Percentiles rank a stretch among this genome's conserved stretches.
phyloP scores from a whole-genome alignment of 2,113 vertebrate species.

The Cercocebus atys region DNA sequence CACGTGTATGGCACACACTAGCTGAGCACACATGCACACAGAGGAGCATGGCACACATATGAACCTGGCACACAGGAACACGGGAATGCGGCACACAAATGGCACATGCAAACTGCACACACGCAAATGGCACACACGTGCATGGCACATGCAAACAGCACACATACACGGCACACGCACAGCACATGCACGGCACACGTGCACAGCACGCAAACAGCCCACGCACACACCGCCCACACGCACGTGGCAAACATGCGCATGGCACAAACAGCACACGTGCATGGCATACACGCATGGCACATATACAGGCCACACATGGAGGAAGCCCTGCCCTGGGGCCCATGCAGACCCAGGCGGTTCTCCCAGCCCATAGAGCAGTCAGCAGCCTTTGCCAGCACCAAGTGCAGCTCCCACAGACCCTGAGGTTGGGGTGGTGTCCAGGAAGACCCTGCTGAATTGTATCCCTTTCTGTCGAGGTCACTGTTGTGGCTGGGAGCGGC shows the following conservation, averaged over 20 bases:
- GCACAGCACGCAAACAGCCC: fast-evolving
- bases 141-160: too few species aligned
- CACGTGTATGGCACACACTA: too few species aligned
- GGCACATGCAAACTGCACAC: too few species aligned
- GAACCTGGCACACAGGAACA: too few species aligned
- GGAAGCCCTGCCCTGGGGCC: neutral
- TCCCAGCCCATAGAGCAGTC: neutral
- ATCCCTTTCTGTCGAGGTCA: neutral
- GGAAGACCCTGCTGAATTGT: fast-evolving
- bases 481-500: too few species aligned
- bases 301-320: neutral
- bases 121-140: too few species aligned
- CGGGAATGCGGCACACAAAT: too few species aligned
- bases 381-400: neutral
- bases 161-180: too few species aligned
- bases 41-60: too few species aligned
- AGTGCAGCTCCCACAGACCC: neutral
- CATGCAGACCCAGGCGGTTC: fast-evolving
- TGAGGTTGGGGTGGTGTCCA: neutral
- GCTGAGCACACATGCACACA: neutral
- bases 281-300: fast-evolving
- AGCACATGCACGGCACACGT: fast-evolving
- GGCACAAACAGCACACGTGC: fast-evolving
- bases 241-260: too few species aligned
- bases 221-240: too few species aligned